These are phyloP conservation scores for Heliconius ethilla DNA, from an alignment of 2,888 invertebrate genomes.

Conservation along the genomic window DNA sequence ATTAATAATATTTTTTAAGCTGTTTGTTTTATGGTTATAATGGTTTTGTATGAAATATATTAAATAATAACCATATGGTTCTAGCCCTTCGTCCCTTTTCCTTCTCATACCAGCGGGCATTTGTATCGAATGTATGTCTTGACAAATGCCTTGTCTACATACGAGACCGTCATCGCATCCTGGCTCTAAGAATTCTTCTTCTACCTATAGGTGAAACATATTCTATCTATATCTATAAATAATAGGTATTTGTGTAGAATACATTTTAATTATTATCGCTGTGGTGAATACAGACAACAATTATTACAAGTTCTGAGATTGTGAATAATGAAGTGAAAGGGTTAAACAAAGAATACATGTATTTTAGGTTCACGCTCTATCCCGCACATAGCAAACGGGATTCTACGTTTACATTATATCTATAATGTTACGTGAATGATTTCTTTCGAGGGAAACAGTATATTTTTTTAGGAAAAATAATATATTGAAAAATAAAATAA, in stretches of 20 bases:
- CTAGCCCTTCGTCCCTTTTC: conserved; percentile 55
- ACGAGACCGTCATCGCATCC: conserved; percentile 77
- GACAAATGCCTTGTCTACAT: conserved; percentile 69
- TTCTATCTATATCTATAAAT: too few species aligned
- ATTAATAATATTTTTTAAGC: too few species aligned
- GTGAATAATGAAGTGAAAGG: too few species aligned
- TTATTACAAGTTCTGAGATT: too few species aligned
- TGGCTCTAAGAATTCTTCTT: conserved; percentile 75
- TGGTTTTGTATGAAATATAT: background rate
- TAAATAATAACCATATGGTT: conserved; percentile 55
- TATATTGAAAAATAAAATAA: too few species aligned
- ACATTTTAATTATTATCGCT: too few species aligned
- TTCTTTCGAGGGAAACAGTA: too few species aligned
- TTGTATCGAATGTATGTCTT: conserved; percentile 69
- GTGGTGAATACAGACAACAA: too few species aligned
- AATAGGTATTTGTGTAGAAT: too few species aligned
- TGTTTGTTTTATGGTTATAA: background rate
- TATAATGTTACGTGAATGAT: background rate
- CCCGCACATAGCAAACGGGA: background rate
- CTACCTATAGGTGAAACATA: conserved; percentile 57
- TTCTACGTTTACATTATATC: background rate
- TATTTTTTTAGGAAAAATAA: too few species aligned
- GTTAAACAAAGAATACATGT: too few species aligned
- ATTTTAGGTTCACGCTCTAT: background rate
- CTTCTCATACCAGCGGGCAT: conserved; percentile 48